phyloP scores from a whole-genome alignment of 2,797 vertebrate genomes.

The Xenopus petersii region DNA sequence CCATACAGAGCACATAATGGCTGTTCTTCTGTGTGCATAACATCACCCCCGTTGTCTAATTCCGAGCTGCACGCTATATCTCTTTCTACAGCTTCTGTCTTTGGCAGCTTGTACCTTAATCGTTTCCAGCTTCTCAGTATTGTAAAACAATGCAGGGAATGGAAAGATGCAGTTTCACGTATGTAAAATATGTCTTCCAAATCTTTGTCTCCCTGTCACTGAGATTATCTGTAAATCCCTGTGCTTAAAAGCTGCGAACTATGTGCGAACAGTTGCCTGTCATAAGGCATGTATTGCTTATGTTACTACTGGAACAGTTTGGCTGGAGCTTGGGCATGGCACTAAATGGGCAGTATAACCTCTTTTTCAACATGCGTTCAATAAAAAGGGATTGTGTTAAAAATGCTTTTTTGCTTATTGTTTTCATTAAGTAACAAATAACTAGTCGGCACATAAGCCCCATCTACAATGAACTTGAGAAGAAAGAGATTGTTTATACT shows the following conservation, averaged over 20 bases:
- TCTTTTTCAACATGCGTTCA: too few species aligned
- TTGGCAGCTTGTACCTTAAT: slow-evolving; percentile 49
- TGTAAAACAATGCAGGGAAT: slow-evolving; percentile 42
- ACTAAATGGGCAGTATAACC: too few species aligned
- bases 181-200: slow-evolving; percentile 44
- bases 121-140: slow-evolving; percentile 51
- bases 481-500: too few species aligned
- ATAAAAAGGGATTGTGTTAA: too few species aligned
- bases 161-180: slow-evolving; percentile 33
- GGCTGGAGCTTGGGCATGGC: too few species aligned
- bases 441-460: too few species aligned
- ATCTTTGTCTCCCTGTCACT: slow-evolving; percentile 44
- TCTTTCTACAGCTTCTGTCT: slow-evolving; percentile 49
- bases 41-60: slow-evolving; percentile 20
- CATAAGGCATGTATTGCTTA: slow-evolving; percentile 44
- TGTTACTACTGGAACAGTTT: too few species aligned
- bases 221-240: slow-evolving; percentile 52
- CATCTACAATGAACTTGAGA: too few species aligned
- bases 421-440: too few species aligned
- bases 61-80: slow-evolving; percentile 28
- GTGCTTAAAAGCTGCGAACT: slow-evolving; percentile 52
- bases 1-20: slow-evolving; percentile 11
- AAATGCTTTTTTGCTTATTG: too few species aligned
- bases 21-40: slow-evolving; percentile 17
- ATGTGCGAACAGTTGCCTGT: slow-evolving; percentile 50